phyloP scores from a whole-genome alignment of 2,797 vertebrate species.

The Argentina silus region DNA sequence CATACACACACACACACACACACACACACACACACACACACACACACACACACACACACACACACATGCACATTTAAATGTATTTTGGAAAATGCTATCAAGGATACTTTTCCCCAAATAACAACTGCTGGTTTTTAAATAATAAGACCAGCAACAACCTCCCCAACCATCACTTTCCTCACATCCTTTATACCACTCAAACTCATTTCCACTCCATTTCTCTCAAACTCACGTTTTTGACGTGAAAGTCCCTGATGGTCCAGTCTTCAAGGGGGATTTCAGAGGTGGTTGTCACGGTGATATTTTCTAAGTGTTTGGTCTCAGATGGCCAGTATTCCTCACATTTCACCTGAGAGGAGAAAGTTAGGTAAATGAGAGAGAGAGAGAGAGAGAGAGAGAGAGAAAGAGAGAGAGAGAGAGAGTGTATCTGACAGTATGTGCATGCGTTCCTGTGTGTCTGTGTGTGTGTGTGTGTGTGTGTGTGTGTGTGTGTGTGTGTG shows the following conservation, averaged over 20 bases:
- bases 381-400: not conserved
- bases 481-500: not conserved
- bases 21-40: too few relatives aligned
- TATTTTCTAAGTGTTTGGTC: slow-evolving; percentile 78
- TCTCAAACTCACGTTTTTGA: slow-evolving; percentile 85
- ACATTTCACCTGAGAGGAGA: slow-evolving; percentile 84
- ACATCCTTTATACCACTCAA: too few relatives aligned
- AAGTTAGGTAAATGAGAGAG: slow-evolving; percentile 1
- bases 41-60: too few relatives aligned
- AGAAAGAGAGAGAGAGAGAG: too few relatives aligned
- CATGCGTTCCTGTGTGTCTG: not conserved
- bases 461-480: not conserved
- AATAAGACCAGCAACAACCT: too few relatives aligned
- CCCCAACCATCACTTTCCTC: too few relatives aligned
- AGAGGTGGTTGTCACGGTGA: slow-evolving; percentile 82
- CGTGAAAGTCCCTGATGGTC: slow-evolving; percentile 91
- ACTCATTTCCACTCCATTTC: not conserved
- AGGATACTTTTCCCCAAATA: too few relatives aligned
- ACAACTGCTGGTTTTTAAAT: too few relatives aligned
- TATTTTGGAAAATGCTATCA: too few relatives aligned
- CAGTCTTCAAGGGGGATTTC: slow-evolving; percentile 89
- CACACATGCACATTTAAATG: too few relatives aligned
- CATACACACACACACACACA: too few relatives aligned
- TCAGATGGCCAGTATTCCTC: slow-evolving; percentile 91
- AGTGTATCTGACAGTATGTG: not conserved